Evolutionary conservation across 2,113 vertebrate genomes (phyloP), one percentile per base, ranked within the genome.

Genomic region (Ammodytes dubius): DNA sequence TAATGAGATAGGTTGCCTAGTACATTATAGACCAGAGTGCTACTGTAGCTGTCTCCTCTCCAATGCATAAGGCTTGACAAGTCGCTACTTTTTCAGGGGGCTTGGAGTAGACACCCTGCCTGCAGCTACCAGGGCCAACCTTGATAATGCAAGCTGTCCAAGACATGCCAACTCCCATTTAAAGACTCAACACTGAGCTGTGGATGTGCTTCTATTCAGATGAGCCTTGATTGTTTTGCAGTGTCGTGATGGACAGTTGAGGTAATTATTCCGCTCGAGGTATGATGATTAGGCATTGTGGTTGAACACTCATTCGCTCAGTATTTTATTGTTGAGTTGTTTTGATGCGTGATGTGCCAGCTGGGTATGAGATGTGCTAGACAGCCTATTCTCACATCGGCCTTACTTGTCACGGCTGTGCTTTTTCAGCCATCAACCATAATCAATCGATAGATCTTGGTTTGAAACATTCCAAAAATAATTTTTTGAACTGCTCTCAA

Each of bases 231-330:
- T 85, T 64, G 58, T 75, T 84, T 81, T 78, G 84, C 86, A 83
- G 82, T 80, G 66, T 37, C 75, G 64, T 88, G 87, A 91, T 77
- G 89, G 89, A 86, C 83, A 80, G 84, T 45, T 0, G 43, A 66
- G 83, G 85, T 87, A 79, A 85, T 91, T 82, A 87, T 87, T 82
- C 83, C 57, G 61, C 84, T 82, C 59, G 57, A 81, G 78, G 70
- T 81, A 40, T 54, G 74, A 84, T 83, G 77, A 90, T 88, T 68
- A 79, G 85, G 70, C 69, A 66, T 82, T 71, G 81, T 70, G 85
- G 54, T 72, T 66, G 60, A 79, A 72, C 70, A 59, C 81, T 70
- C 63, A 40, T 75, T 40, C 7, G 4, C 70, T 61, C 59, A 5
- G 52, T 59, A 11, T 70, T 80, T 47, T 27, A 27, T 27, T 35